Evolutionary conservation across 2,888 invertebrate species (phyloP).

Genomic region (Nymphalis c-album): DNA sequence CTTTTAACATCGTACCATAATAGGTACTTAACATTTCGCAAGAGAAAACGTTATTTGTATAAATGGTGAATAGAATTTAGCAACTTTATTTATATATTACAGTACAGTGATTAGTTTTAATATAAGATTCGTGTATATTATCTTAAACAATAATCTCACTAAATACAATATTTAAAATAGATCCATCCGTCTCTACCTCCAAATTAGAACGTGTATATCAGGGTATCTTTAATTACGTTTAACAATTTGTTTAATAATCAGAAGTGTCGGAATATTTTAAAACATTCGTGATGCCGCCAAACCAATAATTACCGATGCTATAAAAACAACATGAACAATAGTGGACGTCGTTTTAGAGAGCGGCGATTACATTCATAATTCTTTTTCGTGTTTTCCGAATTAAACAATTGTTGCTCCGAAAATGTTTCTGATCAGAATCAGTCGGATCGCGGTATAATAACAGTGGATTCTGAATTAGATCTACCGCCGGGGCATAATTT

Average conservation of each 20-base stretch:
- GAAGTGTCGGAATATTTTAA: conserved; percentile 37
- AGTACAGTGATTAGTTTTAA: too few relatives aligned
- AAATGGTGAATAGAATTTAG: too few relatives aligned
- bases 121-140: background rate
- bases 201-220: conserved; percentile 33
- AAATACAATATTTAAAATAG: conserved; percentile 6
- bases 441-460: conserved; percentile 59
- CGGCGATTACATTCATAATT: conserved; percentile 70
- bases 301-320: conserved; percentile 55
- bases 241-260: conserved; percentile 38
- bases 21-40: background rate
- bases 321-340: conserved; percentile 55
- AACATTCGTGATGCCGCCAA: conserved; percentile 35
- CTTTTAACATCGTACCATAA: background rate
- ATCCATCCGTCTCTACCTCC: background rate
- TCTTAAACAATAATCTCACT: background rate
- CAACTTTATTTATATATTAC: too few relatives aligned
- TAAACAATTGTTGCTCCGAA: conserved; percentile 66
- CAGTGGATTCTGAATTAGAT: conserved; percentile 60
- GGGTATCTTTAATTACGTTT: conserved; percentile 30
- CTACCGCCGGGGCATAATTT: conserved; percentile 54
- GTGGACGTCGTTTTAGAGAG: conserved; percentile 45
- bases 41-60: too few relatives aligned
- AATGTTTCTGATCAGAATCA: conserved; percentile 65
- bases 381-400: conserved; percentile 65